Conservation (phyloP, 2,888 invertebrate species). For the Dynastes grantii region DNA sequence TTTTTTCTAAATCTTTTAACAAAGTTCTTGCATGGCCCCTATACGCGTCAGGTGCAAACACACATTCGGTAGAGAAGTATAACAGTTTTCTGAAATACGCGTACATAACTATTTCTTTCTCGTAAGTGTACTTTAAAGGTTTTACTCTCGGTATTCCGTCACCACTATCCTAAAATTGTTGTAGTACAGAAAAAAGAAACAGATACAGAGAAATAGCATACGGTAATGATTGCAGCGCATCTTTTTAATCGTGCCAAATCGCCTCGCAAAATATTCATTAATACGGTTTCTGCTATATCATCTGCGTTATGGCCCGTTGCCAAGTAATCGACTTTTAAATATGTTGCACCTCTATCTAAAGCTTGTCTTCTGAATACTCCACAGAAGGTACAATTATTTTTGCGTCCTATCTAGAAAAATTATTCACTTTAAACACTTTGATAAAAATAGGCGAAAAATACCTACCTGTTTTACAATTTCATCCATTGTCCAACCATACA, state of each 20-base stretch:
- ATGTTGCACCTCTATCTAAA: conserved; percentile 92
- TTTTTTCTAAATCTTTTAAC: conserved; percentile 95
- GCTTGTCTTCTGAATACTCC: conserved; percentile 97
- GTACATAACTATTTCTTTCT: conserved; percentile 99
- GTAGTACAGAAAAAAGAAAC: conserved; percentile 13
- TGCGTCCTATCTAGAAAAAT: conserved; percentile 78
- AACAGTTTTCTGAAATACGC: conserved; percentile 96
- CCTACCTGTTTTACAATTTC: conserved; percentile 88
- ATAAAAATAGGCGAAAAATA: too few relatives aligned
- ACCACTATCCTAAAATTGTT: conserved; percentile 78
- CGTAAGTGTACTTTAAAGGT: conserved; percentile 97
- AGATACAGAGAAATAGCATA: conserved; percentile 69
- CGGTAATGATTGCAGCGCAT: conserved; percentile 93
- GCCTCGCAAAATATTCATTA: conserved; percentile 98
- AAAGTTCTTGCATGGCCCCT: conserved; percentile 92
- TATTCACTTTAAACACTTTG: too few relatives aligned
- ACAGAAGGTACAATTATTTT: conserved; percentile 98
- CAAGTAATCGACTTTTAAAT: conserved; percentile 91
- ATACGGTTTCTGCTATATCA: conserved; percentile 98
- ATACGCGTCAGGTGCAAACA: conserved; percentile 98
- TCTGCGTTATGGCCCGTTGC: conserved; percentile 98
- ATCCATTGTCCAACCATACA: conserved; percentile 99
- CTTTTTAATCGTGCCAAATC: conserved; percentile 94
- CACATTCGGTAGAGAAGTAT: conserved; percentile 99
- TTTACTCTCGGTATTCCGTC: conserved; percentile 93